Percentiles rank a stretch among this genome's conserved stretches.
Evolutionary conservation across 2,797 vertebrate genomes (phyloP).

Genomic region (Fratercula arctica): DNA sequence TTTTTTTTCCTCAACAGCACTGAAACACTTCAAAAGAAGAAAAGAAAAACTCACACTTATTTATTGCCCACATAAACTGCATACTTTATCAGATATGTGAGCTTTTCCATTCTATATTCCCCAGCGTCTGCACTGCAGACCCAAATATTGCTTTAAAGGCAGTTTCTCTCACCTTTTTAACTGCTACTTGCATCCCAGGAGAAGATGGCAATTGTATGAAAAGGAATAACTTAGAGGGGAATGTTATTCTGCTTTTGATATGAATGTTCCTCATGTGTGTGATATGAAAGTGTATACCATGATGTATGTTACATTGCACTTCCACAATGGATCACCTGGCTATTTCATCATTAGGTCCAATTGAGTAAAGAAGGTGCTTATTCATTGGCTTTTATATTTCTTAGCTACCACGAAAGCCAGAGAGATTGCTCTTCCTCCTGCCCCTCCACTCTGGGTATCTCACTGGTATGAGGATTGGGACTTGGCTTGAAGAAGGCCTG

Average conservation of each 20-base stretch:
- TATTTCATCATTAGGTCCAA: background rate
- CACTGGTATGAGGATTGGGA: background rate
- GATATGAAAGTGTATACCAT: background rate
- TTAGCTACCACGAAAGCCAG: background rate
- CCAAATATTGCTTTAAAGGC: background rate
- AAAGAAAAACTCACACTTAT: background rate
- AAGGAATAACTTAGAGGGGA: background rate
- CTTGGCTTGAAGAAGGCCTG: background rate
- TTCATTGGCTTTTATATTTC: background rate
- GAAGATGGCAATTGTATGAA: background rate
- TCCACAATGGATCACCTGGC: background rate
- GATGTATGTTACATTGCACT: background rate
- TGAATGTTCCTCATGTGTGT: background rate
- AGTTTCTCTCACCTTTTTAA: background rate
- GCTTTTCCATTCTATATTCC: background rate
- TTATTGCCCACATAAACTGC: background rate
- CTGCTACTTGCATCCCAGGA: background rate
- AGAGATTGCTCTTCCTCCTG: background rate
- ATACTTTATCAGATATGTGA: background rate
- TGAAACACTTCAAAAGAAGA: background rate
- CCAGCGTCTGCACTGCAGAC: background rate
- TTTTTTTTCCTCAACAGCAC: background rate
- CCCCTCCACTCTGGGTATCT: background rate
- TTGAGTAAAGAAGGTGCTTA: background rate
- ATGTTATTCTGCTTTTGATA: background rate